These are phyloP conservation scores for Exephanes ischioxanthus DNA, from an alignment of 2,888 invertebrate species.

Conservation along the genomic window DNA sequence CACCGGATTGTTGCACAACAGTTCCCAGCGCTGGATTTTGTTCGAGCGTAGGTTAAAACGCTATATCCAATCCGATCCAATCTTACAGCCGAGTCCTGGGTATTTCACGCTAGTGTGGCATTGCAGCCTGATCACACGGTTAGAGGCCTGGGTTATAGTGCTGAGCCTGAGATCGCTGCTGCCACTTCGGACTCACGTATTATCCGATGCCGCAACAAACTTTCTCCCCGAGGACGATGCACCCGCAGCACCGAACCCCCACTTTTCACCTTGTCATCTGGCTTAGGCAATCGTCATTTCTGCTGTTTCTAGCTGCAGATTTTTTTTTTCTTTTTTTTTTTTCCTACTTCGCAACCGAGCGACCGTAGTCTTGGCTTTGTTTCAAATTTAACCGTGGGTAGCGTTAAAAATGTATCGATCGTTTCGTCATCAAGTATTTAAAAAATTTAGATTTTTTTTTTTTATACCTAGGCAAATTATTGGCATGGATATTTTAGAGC, in stretches of 20 bases:
- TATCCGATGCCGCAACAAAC: slow-evolving; percentile 80
- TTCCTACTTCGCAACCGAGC: too few relatives aligned
- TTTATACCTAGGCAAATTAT: too few relatives aligned
- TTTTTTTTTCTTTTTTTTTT: neutral
- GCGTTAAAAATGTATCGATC: too few relatives aligned
- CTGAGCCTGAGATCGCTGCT: slow-evolving; percentile 66
- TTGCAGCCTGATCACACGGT: neutral
- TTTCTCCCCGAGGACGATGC: slow-evolving; percentile 85
- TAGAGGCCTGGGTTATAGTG: slow-evolving; percentile 68
- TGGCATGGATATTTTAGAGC: too few relatives aligned
- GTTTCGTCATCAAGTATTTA: too few relatives aligned
- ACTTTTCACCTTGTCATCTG: slow-evolving; percentile 61
- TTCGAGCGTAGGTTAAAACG: slow-evolving; percentile 74
- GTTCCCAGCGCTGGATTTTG: slow-evolving; percentile 67
- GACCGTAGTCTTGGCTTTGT: too few relatives aligned
- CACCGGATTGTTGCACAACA: slow-evolving; percentile 75
- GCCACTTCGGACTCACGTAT: slow-evolving; percentile 68
- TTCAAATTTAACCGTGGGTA: too few relatives aligned
- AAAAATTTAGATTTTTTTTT: too few relatives aligned
- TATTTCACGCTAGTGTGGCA: slow-evolving; percentile 42
- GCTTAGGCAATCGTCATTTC: slow-evolving; percentile 45
- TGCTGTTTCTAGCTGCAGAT: slow-evolving; percentile 16
- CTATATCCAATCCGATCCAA: slow-evolving; percentile 78
- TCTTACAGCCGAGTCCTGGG: slow-evolving; percentile 67
- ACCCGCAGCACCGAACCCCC: slow-evolving; percentile 76